These are phyloP conservation scores for Hypolimnas misippus DNA, from an alignment of 2,888 invertebrate species.

Conservation along the genomic window DNA sequence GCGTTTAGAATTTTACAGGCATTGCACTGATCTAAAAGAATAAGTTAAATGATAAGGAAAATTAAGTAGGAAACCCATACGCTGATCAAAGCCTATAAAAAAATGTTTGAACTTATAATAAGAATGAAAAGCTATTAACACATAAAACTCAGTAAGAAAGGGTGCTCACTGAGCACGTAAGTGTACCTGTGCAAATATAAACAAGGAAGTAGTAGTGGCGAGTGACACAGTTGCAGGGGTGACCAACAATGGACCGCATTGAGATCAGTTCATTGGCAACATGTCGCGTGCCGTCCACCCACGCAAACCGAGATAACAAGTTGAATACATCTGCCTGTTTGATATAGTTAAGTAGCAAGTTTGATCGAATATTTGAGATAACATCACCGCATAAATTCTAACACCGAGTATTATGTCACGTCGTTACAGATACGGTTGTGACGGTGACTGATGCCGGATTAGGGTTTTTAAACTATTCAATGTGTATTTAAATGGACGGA, in stretches of 20 bases:
- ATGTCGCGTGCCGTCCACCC: conserved; percentile 67
- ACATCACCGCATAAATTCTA: conserved; percentile 38
- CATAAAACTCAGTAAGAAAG: conserved; percentile 9
- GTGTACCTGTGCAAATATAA: conserved; percentile 58
- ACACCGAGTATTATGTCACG: conserved; percentile 40
- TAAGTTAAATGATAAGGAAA: too few species aligned
- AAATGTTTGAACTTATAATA: not conserved
- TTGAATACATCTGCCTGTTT: conserved; percentile 77
- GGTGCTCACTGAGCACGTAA: conserved; percentile 36
- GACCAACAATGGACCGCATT: conserved; percentile 73
- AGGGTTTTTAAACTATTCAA: conserved; percentile 15
- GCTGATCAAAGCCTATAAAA: too few species aligned
- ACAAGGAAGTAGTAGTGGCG: conserved; percentile 74
- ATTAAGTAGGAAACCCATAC: too few species aligned
- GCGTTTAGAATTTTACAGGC: too few species aligned
- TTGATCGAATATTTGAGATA: conserved; percentile 44
- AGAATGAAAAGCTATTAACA: not conserved
- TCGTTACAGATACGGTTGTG: conserved; percentile 29
- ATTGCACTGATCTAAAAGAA: too few species aligned
- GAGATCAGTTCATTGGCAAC: conserved; percentile 73
- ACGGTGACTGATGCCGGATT: conserved; percentile 25
- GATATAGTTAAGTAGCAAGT: conserved; percentile 63
- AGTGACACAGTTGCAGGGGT: conserved; percentile 66
- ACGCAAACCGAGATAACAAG: conserved; percentile 79
- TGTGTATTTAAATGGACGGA: conserved; percentile 10